These are phyloP conservation scores for Mystacornis crossleyi DNA, from an alignment of 2,113 vertebrate genomes.

Conservation along the genomic window DNA sequence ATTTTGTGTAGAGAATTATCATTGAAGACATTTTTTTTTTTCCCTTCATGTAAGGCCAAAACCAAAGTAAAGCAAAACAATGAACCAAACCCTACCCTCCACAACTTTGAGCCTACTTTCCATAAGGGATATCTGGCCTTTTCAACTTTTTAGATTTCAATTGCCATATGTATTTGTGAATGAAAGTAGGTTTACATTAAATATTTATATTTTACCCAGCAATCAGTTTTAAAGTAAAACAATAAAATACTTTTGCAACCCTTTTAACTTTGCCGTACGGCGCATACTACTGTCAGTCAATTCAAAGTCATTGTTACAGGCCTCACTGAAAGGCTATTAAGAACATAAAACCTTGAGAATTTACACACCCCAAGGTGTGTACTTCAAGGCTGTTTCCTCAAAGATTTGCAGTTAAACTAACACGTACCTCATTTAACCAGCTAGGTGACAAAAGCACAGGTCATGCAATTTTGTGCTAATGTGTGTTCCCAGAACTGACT, in stretches of 20 bases:
- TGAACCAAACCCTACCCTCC: rapidly evolving
- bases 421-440: background rate
- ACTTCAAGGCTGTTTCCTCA: background rate
- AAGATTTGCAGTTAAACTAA: constrained; percentile 13
- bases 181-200: background rate
- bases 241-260: background rate
- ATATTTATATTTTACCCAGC: background rate
- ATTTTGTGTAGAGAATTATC: background rate
- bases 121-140: background rate
- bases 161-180: background rate
- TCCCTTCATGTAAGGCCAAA: background rate
- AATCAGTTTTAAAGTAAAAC: background rate
- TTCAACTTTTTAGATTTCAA: background rate
- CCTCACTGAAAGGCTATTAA: background rate
- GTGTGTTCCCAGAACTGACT: background rate
- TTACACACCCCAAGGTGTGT: background rate
- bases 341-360: background rate
- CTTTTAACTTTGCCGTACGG: background rate
- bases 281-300: background rate
- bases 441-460: background rate
- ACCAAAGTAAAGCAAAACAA: background rate
- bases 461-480: background rate
- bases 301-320: background rate
- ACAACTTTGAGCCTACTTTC: background rate
- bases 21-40: background rate